Evolutionary conservation across 2,888 invertebrate species (phyloP).

Genomic region (Heteromurus nitidus): DNA sequence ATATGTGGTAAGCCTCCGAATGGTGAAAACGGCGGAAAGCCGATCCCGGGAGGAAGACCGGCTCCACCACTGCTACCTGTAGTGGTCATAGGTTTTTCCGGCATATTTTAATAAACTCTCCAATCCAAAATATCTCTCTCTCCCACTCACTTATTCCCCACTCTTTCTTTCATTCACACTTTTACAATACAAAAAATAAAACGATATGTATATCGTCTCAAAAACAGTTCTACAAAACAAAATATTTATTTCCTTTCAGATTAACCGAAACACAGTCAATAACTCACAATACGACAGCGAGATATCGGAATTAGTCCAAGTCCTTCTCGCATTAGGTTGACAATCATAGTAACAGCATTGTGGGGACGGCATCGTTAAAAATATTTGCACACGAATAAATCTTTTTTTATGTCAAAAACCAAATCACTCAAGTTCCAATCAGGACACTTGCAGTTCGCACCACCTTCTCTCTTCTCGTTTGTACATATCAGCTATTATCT

Average conservation of each 20-base stretch:
- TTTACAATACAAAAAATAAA: too few species aligned
- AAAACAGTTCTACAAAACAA: conserved; percentile 8
- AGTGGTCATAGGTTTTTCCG: conserved; percentile 73
- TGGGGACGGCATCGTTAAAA: conserved; percentile 33
- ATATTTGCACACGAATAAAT: conserved; percentile 24
- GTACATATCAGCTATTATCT: background rate
- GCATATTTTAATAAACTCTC: conserved; percentile 68
- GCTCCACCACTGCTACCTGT: conserved; percentile 69
- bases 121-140: conserved; percentile 31
- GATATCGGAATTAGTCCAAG: conserved; percentile 13
- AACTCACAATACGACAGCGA: background rate
- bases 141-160: background rate
- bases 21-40: conserved; percentile 72
- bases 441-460: conserved; percentile 29
- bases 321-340: background rate
- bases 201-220: background rate
- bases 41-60: conserved; percentile 71
- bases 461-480: background rate
- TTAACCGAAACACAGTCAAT: conserved; percentile 35
- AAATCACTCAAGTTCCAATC: conserved; percentile 46
- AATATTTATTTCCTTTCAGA: conserved; percentile 35
- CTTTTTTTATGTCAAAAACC: conserved; percentile 25
- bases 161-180: conserved; percentile 38
- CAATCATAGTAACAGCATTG: background rate
- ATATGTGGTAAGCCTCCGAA: conserved; percentile 70